A percentile compares a stretch with the other conserved stretches of the same genome.
Evolutionary conservation across 1,140 invertebrate genomes (phyloP).

Genomic region (Megalopta genalis): DNA sequence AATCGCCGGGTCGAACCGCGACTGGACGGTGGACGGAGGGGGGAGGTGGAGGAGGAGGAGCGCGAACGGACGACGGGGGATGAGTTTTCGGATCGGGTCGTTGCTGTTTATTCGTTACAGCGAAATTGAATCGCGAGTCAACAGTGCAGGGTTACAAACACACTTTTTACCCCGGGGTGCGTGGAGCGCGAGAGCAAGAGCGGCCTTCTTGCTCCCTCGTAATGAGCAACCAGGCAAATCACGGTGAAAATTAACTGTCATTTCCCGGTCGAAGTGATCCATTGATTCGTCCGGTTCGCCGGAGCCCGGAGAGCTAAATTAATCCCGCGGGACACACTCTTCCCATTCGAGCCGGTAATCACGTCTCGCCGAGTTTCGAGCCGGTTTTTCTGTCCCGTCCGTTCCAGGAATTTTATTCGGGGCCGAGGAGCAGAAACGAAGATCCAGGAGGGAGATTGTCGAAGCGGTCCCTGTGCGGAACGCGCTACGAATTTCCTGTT

Average conservation of each 20-base stretch:
- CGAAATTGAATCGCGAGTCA: slow-evolving; percentile 73
- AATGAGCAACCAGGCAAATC: slow-evolving; percentile 31
- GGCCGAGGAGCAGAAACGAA: background rate
- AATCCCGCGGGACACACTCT: background rate
- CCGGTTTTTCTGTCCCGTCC: background rate
- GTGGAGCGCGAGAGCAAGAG: background rate
- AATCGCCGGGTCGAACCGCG: slow-evolving; percentile 24
- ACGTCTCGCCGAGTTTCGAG: background rate
- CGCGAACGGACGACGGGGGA: no score
- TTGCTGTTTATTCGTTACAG: slow-evolving; percentile 66
- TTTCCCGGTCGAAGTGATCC: slow-evolving; percentile 24
- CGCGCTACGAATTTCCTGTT: background rate
- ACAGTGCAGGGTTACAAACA: slow-evolving; percentile 69
- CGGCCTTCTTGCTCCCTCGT: slow-evolving; percentile 38
- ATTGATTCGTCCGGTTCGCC: background rate
- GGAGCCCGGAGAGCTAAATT: background rate
- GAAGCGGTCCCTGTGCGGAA: background rate
- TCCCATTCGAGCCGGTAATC: background rate
- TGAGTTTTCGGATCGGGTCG: slow-evolving; percentile 33
- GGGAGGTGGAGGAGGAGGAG: background rate
- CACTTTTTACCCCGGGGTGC: slow-evolving; percentile 53
- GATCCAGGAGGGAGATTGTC: background rate
- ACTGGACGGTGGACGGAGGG: background rate
- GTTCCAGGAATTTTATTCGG: background rate
- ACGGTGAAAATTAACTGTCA: slow-evolving; percentile 51